Base-by-base conservation (phyloP, 2,113 vertebrate species). In the Pleuronectes platessa region DNA sequence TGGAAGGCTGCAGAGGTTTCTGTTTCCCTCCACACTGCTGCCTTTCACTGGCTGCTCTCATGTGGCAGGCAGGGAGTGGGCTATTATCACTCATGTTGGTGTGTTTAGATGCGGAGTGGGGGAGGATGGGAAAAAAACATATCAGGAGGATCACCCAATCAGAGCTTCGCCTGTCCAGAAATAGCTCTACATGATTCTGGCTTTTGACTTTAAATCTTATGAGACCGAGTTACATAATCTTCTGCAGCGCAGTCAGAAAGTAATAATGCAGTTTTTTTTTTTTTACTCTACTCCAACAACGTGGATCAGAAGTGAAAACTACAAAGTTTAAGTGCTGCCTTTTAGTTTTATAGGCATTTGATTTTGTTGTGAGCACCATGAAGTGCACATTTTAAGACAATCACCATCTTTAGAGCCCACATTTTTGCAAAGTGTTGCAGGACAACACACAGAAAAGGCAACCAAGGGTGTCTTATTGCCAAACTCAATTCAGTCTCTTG, bases 1-100 rank as follows among this genome's bases (percentile, higher is more conserved):
- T 67, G 71, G 88, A 84, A 84, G 72, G 60, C 85, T 20, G 74
- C 84, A 76, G 86, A 90, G 89, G 85, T 88, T 89, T 90, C 83
- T 90, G 81, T 93, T 87, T 78, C 87, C 79, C 74, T 75, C 81
- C 74, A 71, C 59, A 63, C 66, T 74, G 69, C 72, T 76, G 73
- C 76, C 71, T 85, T 85, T 90, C 71, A 87, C 58, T 0, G 24
- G 21, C 45, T 67, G 35, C 67, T 74, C 61, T 86, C 82, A 86
- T 47, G 4, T 82, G 86, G 68, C 65, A 37, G 42, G 58, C 56
- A 35, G 68, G 42, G 53, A 69, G 71, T 27, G 71, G 51, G 51
- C 51, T 79, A n/a, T 82, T 68, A 79, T 78, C 21, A 10, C 2
- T 0, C 18, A 23, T 81, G 69, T 84, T 76, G 78, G 37, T 84